These are phyloP conservation scores for Rafetus swinhoei DNA, from an alignment of 2,113 vertebrate genomes.

Conservation along the genomic window DNA sequence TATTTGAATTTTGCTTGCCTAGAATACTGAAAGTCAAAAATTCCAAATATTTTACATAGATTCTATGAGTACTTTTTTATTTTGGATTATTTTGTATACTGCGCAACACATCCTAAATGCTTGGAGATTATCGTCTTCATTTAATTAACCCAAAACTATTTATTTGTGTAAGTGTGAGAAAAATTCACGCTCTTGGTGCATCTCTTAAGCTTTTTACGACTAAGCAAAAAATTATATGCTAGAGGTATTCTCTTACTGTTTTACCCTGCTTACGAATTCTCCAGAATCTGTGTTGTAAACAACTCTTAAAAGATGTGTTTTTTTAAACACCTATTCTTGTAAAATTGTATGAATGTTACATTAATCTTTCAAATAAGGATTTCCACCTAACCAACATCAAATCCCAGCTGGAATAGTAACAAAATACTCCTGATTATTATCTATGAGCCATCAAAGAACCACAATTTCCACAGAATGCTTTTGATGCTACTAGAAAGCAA, in stretches of 20 bases:
- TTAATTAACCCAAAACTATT: not conserved
- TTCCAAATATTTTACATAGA: not conserved
- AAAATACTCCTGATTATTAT: not conserved
- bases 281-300: not conserved
- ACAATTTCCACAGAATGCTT: not conserved
- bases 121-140: not conserved
- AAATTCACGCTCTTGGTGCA: not conserved
- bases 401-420: not conserved
- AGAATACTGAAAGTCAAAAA: not conserved
- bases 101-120: not conserved
- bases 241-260: not conserved
- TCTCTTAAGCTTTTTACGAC: not conserved
- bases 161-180: not conserved
- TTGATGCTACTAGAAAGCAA: not conserved
- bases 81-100: not conserved
- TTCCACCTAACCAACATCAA: not conserved
- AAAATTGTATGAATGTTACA: not conserved
- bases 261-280: not conserved
- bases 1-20: rapidly evolving
- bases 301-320: not conserved
- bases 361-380: not conserved
- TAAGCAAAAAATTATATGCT: not conserved
- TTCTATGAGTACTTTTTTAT: not conserved
- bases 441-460: too few relatives aligned
- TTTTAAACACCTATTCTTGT: not conserved